These are phyloP conservation scores for Stenodema calcarata DNA, from an alignment of 2,888 invertebrate genomes.

Conservation along the genomic window DNA sequence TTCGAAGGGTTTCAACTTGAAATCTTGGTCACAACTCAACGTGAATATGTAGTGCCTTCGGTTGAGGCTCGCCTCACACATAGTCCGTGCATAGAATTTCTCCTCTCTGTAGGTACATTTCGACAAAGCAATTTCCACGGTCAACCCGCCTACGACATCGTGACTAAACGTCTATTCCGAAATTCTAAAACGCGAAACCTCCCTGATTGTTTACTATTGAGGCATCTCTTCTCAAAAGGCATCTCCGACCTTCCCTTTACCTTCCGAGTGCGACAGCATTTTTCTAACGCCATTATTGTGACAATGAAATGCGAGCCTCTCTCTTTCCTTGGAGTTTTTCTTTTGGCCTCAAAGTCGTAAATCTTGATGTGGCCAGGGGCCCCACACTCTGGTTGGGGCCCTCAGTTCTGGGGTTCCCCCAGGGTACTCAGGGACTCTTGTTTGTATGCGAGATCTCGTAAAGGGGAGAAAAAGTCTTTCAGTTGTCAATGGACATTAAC, in stretches of 20 bases:
- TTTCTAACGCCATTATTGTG: not conserved
- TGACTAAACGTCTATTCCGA: not conserved
- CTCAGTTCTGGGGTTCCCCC: not conserved
- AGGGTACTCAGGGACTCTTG: not conserved
- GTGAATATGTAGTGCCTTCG: too few relatives aligned
- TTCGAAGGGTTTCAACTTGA: too few relatives aligned
- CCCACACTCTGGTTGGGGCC: not conserved
- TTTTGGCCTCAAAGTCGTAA: not conserved
- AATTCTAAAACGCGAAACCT: not conserved
- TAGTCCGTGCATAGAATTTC: not conserved
- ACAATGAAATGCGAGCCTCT: constrained; percentile 2
- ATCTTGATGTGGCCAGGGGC: not conserved
- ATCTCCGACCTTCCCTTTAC: not conserved
- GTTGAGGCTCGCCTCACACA: too few relatives aligned
- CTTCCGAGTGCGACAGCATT: not conserved
- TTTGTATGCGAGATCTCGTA: not conserved
- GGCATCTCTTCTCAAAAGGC: not conserved
- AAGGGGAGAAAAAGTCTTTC: not conserved
- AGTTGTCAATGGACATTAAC: not conserved
- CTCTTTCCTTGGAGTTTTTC: not conserved
- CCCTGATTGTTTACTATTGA: not conserved
- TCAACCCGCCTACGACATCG: not conserved
- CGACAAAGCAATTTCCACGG: not conserved
- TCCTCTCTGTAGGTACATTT: not conserved
- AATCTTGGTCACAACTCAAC: too few relatives aligned